Conservation (phyloP, 2,113 vertebrate species). For the Halcyon malimbica region DNA sequence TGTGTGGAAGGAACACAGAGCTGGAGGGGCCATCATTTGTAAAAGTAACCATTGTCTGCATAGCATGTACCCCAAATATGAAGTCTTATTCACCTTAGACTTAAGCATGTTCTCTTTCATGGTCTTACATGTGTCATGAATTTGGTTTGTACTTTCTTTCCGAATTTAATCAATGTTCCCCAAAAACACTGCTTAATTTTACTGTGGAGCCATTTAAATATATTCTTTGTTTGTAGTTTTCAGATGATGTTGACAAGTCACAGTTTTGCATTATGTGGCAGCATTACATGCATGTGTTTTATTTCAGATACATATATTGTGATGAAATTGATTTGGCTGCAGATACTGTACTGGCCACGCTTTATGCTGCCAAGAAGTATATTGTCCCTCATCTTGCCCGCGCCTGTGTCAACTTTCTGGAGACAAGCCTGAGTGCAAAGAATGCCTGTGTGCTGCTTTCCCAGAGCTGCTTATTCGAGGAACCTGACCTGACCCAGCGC, state of each 20-base stretch:
- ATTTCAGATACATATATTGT: slow-evolving; percentile 94
- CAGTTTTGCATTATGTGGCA: not conserved
- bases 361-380: slow-evolving; percentile 98
- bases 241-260: not conserved
- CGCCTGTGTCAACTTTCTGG: slow-evolving; percentile 96
- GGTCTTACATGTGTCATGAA: not conserved
- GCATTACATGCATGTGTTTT: slow-evolving; percentile 21
- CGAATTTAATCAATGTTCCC: not conserved
- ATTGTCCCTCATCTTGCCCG: slow-evolving; percentile 96
- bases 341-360: slow-evolving; percentile 93
- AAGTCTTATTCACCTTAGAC: not conserved
- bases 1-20: not conserved
- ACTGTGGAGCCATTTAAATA: not conserved
- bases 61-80: not conserved
- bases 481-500: slow-evolving; percentile 96
- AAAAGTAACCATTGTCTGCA: not conserved
- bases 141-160: not conserved
- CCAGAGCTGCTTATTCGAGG: slow-evolving; percentile 97
- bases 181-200: not conserved
- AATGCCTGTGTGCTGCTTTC: slow-evolving; percentile 95
- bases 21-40: not conserved
- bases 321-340: slow-evolving; percentile 97
- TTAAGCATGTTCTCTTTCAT: not conserved
- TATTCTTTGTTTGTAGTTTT: not conserved
- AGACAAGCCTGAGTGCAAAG: slow-evolving; percentile 96